Evolutionary conservation across 2,888 invertebrate species (phyloP).

Genomic region (Zygogramma bicolorata): DNA sequence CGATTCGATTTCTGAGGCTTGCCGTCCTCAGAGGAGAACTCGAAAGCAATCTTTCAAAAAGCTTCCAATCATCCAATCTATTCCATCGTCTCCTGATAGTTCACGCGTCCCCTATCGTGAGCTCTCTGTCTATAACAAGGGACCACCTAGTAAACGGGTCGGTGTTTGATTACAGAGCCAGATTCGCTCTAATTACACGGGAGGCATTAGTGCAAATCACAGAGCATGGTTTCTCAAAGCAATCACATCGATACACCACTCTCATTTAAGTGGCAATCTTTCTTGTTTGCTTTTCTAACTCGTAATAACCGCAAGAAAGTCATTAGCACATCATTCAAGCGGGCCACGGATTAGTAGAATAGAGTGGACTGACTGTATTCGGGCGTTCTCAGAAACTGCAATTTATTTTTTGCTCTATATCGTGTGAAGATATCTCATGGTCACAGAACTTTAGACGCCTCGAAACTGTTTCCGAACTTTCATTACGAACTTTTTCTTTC

Average conservation of each 20-base stretch:
- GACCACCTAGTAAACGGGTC: slow-evolving; percentile 52
- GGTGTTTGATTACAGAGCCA: slow-evolving; percentile 50
- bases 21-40: too few species aligned
- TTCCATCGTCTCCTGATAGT: neutral
- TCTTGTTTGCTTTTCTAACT: slow-evolving; percentile 26
- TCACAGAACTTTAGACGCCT: neutral
- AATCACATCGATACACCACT: slow-evolving; percentile 32
- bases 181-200: slow-evolving; percentile 52
- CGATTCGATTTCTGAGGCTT: too few species aligned
- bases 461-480: too few species aligned
- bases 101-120: neutral
- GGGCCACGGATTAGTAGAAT: neutral
- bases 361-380: neutral
- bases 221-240: slow-evolving; percentile 33
- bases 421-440: neutral
- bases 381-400: neutral
- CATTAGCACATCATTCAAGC: slow-evolving; percentile 7
- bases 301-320: slow-evolving; percentile 24
- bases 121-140: slow-evolving; percentile 19
- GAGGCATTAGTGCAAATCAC: slow-evolving; percentile 50
- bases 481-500: too few species aligned
- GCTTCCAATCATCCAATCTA: too few species aligned
- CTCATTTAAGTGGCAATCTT: slow-evolving; percentile 37
- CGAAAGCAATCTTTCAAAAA: too few species aligned
- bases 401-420: neutral